phyloP scores from a whole-genome alignment of 1,140 invertebrate species.

The Melanaphis sacchari region DNA sequence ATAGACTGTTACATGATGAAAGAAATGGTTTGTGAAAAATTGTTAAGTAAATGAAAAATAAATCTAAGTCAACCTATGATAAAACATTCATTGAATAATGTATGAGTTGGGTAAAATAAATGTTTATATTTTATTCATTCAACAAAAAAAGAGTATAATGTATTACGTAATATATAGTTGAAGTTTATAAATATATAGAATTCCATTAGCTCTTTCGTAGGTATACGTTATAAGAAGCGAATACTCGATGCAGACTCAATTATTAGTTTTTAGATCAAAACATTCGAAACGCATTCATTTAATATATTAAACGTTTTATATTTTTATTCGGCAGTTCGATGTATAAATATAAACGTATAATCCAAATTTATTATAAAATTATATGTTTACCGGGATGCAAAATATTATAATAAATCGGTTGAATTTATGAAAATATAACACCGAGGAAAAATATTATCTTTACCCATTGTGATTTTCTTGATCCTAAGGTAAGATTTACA shows the following conservation, averaged over 20 bases:
- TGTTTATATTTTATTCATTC: constrained; percentile 30
- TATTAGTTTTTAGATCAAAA: not conserved
- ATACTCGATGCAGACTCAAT: not conserved
- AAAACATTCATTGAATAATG: constrained; percentile 23
- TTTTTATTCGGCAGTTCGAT: not conserved
- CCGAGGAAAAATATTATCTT: not conserved
- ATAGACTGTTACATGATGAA: not conserved
- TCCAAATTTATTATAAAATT: not conserved
- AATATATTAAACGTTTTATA: not conserved
- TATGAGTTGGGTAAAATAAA: constrained; percentile 18
- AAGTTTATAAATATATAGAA: not conserved
- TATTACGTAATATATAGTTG: not conserved
- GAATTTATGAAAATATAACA: not conserved
- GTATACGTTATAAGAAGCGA: not conserved
- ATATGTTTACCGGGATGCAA: not conserved
- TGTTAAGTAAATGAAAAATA: constrained; percentile 39
- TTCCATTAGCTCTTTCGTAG: not conserved
- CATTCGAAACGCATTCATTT: not conserved
- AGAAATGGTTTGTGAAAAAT: constrained; percentile 31
- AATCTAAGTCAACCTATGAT: not conserved
- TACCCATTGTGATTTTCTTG: not conserved
- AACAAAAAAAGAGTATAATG: not conserved
- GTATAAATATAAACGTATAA: not conserved
- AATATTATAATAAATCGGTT: not conserved
- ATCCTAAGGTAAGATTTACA: not conserved